phyloP scores from a whole-genome alignment of 2,888 invertebrate species.

The Operophtera brumata region DNA sequence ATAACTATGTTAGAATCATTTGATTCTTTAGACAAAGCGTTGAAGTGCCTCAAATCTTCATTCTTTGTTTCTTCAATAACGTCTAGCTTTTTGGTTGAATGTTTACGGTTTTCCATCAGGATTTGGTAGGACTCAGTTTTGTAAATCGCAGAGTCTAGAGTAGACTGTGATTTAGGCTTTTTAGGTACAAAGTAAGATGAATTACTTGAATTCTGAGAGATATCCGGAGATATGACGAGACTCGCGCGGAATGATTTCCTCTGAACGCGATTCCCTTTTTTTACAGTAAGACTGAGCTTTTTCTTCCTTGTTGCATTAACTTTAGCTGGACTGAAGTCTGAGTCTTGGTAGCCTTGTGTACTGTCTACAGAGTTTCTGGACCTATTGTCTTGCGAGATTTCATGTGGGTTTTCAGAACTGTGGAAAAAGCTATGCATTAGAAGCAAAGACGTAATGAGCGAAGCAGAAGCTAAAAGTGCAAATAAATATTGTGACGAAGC shows the following conservation, averaged over 20 bases:
- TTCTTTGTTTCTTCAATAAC: conserved; percentile 51
- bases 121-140: conserved; percentile 64
- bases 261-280: conserved; percentile 40
- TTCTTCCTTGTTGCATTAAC: conserved; percentile 43
- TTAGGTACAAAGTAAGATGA: conserved; percentile 39
- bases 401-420: conserved; percentile 44
- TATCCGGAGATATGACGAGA: conserved; percentile 35
- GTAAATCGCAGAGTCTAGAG: conserved; percentile 51
- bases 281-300: conserved; percentile 35
- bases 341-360: conserved; percentile 66
- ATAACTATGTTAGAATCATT: conserved; percentile 18
- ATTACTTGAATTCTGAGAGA: conserved; percentile 53
- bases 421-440: conserved; percentile 37
- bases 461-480: conserved; percentile 44
- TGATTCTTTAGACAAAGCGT: conserved; percentile 26
- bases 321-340: conserved; percentile 53
- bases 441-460: conserved; percentile 13
- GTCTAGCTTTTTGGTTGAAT: conserved; percentile 37
- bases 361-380: conserved; percentile 53
- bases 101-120: conserved; percentile 46
- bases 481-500: conserved; percentile 25
- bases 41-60: conserved; percentile 29
- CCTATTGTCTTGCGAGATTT: conserved; percentile 39
- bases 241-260: conserved; percentile 35
- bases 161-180: conserved; percentile 28